phyloP scores from a whole-genome alignment of 2,888 invertebrate species.

The Drosophila acutilabella region DNA sequence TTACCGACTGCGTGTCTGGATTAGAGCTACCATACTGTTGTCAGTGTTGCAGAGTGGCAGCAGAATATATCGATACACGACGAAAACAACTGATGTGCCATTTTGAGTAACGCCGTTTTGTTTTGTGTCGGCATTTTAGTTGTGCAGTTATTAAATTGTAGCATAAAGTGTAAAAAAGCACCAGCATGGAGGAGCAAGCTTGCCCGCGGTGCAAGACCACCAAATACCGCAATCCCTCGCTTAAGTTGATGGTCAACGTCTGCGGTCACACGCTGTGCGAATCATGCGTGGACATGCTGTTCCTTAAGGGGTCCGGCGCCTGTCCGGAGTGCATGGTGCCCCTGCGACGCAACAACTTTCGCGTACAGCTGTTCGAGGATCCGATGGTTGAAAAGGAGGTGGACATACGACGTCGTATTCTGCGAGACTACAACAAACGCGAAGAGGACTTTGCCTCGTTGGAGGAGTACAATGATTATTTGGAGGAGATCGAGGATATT shows the following conservation, averaged over 20 bases:
- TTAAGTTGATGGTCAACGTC: slow-evolving; percentile 98
- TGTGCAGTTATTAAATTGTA: not conserved
- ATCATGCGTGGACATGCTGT: slow-evolving; percentile 97
- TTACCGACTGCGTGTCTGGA: slow-evolving; percentile 19
- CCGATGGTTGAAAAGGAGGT: slow-evolving; percentile 98
- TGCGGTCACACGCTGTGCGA: slow-evolving; percentile 99
- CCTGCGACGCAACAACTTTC: slow-evolving; percentile 94
- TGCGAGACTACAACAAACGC: slow-evolving; percentile 96
- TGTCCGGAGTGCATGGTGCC: slow-evolving; percentile 97
- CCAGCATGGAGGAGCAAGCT: slow-evolving; percentile 83
- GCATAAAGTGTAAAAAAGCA: too few species aligned
- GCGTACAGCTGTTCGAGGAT: slow-evolving; percentile 98
- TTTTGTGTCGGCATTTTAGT: slow-evolving; percentile 18
- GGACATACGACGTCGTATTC: slow-evolving; percentile 94
- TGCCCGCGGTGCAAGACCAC: slow-evolving; percentile 98
- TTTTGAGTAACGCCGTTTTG: slow-evolving; percentile 18
- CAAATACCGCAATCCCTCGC: slow-evolving; percentile 97
- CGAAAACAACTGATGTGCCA: slow-evolving; percentile 15
- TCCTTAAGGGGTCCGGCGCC: slow-evolving; percentile 97
- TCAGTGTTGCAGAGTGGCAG: not conserved
- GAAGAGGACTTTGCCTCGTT: slow-evolving; percentile 95
- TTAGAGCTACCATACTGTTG: slow-evolving; percentile 23
- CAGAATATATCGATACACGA: not conserved
- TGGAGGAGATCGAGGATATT: slow-evolving; percentile 97
- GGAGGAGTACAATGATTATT: slow-evolving; percentile 96